phyloP scores from a whole-genome alignment of 2,888 invertebrate species.

The Plebejus anna region DNA sequence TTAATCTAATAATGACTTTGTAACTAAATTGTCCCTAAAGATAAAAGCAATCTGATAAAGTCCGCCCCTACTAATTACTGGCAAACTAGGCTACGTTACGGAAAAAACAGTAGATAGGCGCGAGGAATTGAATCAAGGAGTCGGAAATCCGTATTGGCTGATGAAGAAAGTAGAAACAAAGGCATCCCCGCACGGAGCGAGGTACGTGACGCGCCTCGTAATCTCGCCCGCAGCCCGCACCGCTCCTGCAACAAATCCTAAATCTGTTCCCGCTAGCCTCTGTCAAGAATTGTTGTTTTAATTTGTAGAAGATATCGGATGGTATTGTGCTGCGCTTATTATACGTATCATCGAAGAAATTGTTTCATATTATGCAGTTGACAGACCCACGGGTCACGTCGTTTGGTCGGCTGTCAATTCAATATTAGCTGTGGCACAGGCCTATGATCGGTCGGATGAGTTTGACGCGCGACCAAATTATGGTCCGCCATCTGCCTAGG shows the following conservation, averaged over 20 bases:
- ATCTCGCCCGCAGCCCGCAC: not conserved
- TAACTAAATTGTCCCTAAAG: not conserved
- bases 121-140: slow-evolving; percentile 26
- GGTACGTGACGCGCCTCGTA: slow-evolving; percentile 12
- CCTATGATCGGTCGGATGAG: too few relatives aligned
- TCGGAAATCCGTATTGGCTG: slow-evolving; percentile 31
- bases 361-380: too few relatives aligned
- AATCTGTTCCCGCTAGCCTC: slow-evolving; percentile 6
- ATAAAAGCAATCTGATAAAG: not conserved
- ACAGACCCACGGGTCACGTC: too few relatives aligned
- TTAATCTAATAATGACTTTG: slow-evolving; percentile 3
- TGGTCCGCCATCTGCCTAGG: too few relatives aligned
- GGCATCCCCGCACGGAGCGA: slow-evolving; percentile 30
- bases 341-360: too few relatives aligned
- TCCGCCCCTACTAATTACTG: slow-evolving; percentile 20
- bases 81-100: slow-evolving; percentile 21
- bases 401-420: too few relatives aligned
- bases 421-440: too few relatives aligned
- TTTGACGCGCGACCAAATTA: too few relatives aligned
- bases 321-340: not conserved
- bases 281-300: not conserved
- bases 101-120: slow-evolving; percentile 24
- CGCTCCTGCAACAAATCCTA: slow-evolving; percentile 21
- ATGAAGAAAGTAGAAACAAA: slow-evolving; percentile 38
- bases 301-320: not conserved